Evolutionary conservation across 2,113 vertebrate genomes (phyloP), one percentile per base, ranked within the genome.

Genomic region (Equus przewalskii): DNA sequence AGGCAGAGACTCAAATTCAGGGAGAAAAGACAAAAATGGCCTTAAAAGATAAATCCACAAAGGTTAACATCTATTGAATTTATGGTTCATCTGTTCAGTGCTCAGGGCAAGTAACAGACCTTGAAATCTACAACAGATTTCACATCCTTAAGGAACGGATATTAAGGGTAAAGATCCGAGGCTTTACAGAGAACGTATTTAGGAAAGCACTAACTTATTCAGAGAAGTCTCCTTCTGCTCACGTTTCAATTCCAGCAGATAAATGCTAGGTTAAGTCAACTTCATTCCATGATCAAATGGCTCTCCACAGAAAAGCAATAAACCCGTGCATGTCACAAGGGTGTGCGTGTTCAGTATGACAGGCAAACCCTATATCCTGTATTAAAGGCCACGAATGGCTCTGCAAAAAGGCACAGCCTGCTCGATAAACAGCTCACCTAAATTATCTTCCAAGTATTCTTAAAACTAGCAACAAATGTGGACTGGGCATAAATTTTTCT

Each of bases 41-140:
- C 86, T 79, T 94, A 94, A 92, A 96, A 94, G 69, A 96, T 90
- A 94, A 93, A 97, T 84, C 88, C 92, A 90, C 80, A 93, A 94
- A 97, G 73, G 79, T 97, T 97, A 97, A 91, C 82, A 97, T 3
- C 95, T 46, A 94, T 4, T 87, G 33, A 80, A 96, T 97, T 96
- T 92, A 91, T 44, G 69, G 93, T 94, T 97, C 83, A 94, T 87
- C 81, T 97, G 41, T 80, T 97, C 82, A 91, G 16, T 79, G 95
- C 86, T 97, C 51, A 97, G 46, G 49, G 82, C 91, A 96, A 97
- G 83, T 94, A 98, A 97, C 0, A 97, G 95, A 89, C 64, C 96
- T 85, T 97, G 92, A 97, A 97, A 96, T 97, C 86, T 89, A 94
- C 96, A 97, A 96, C 18, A 95, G 93, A 95, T 94, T 97, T 96